Evolutionary conservation across 2,113 vertebrate species (phyloP).

Genomic region (Ranitomeya variabilis): DNA sequence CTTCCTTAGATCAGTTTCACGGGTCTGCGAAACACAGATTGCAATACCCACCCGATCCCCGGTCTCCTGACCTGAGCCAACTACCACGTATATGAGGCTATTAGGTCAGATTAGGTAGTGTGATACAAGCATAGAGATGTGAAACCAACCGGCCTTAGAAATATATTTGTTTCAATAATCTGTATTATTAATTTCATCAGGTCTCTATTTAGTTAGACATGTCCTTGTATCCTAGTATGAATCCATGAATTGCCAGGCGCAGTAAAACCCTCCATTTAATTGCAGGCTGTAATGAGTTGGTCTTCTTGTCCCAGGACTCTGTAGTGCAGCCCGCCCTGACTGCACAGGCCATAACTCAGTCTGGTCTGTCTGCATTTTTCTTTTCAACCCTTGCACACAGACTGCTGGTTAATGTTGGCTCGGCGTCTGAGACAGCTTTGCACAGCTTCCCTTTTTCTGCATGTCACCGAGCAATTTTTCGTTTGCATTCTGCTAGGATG

Average conservation of each 20-base stretch:
- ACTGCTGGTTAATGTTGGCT: slow-evolving; percentile 38
- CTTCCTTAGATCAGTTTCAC: no score
- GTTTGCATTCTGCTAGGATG: slow-evolving; percentile 46
- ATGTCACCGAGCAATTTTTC: slow-evolving; percentile 30
- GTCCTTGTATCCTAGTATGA: neutral
- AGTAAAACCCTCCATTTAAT: neutral
- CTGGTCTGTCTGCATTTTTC: slow-evolving; percentile 48
- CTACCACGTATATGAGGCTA: no score
- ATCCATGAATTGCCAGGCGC: neutral
- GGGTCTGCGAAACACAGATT: no score
- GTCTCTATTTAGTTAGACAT: neutral
- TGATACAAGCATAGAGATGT: no score
- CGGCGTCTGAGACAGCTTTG: slow-evolving; percentile 33
- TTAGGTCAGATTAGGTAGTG: no score
- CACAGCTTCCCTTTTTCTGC: slow-evolving; percentile 35
- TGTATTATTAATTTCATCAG: neutral
- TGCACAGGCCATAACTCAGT: slow-evolving; percentile 41
- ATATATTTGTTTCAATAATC: no score
- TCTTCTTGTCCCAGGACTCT: slow-evolving; percentile 16
- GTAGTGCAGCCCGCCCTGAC: slow-evolving; percentile 27
- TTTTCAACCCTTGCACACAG: slow-evolving; percentile 21
- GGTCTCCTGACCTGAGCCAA: no score
- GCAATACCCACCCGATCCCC: no score
- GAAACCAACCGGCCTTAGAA: no score
- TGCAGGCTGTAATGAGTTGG: neutral